These are phyloP conservation scores for Cavia aperea DNA, from an alignment of 2,113 vertebrate species.

Conservation along the genomic window DNA sequence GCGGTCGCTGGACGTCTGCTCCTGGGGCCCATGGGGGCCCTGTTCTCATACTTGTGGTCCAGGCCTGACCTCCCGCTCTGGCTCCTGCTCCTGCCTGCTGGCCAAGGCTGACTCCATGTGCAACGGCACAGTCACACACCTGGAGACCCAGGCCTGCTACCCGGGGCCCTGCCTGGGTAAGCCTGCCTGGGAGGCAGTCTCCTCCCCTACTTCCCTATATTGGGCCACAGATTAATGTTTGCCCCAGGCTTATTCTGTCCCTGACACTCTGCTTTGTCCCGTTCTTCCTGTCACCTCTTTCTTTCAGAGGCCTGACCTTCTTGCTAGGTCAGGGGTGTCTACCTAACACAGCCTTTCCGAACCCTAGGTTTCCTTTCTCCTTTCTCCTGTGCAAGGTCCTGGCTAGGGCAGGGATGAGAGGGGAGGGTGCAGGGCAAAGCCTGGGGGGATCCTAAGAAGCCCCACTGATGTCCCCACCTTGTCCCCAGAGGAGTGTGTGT, in stretches of 20 bases:
- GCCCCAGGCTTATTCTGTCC: background rate
- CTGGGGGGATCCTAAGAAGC: background rate
- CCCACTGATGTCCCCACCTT: background rate
- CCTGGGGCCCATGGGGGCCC: conserved; percentile 82
- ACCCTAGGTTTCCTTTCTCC: background rate
- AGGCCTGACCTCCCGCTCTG: conserved; percentile 74
- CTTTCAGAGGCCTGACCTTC: background rate
- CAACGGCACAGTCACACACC: conserved; percentile 54
- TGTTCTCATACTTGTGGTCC: conserved; percentile 85
- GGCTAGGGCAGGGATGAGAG: background rate
- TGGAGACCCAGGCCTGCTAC: conserved; percentile 84
- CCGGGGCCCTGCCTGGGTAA: conserved; percentile 76
- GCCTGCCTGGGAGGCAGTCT: rapidly evolving
- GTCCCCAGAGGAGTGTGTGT: conserved; percentile 49
- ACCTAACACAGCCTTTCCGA: background rate
- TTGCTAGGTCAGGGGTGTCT: background rate
- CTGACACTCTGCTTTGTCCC: background rate
- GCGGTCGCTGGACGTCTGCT: conserved; percentile 68
- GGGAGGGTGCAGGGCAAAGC: background rate
- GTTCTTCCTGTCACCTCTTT: background rate
- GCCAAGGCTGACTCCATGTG: conserved; percentile 64
- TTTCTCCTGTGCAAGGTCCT: background rate
- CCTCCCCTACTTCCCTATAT: background rate
- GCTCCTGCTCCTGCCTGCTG: conserved; percentile 78
- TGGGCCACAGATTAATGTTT: background rate